Base-by-base conservation (phyloP, 2,113 vertebrate genomes). In the Rutilus rutilus region DNA sequence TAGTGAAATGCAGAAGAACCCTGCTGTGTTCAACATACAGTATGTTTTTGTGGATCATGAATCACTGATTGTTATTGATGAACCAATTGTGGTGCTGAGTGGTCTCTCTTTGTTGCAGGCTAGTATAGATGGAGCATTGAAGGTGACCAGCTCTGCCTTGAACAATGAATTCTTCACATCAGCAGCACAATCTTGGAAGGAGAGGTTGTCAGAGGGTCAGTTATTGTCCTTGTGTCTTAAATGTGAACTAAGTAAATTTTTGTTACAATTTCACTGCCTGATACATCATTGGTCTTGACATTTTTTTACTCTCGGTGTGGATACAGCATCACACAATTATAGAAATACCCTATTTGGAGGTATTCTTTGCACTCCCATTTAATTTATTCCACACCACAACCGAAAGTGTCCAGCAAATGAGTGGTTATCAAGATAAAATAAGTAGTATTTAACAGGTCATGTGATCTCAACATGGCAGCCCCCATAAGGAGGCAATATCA, bases 81-180 rank as follows among this genome's bases (percentile, higher is more conserved):
- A 65, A 47, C 74, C 47, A 19, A 6, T 57, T 69, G 4, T 54
- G 71, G 33, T 59, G 73, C 45, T 85, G 19, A 57, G 36, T 62
- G 19, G 10, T 57, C 19, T 80, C 78, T 90, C 52, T 88, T 86
- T 92, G 81, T 90, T 87, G 0, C 92, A 99, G 98, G 94, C 95
- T 6, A 97, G 96, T 88, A 86, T 96, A 1, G 98, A 99, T 0
- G 97, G 97, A 52, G 88, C 97, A 65, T 93, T 97, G 94, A 98
- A 96, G 93, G 95, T 99, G 87, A 98, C 95, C 65, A 95, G 95
- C 82, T 99, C 97, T 0, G 97, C 98, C 0, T 95, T 99, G 91
- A 99, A 99, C 93, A 99, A 99, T 4, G 98, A 99, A 90, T 99
- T 99, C 94, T 99, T 99, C 91, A 97, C 97, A 1, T 99, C 98